Evolutionary conservation across 2,113 vertebrate genomes (phyloP).

Genomic region (Tricholaema leucomelas): DNA sequence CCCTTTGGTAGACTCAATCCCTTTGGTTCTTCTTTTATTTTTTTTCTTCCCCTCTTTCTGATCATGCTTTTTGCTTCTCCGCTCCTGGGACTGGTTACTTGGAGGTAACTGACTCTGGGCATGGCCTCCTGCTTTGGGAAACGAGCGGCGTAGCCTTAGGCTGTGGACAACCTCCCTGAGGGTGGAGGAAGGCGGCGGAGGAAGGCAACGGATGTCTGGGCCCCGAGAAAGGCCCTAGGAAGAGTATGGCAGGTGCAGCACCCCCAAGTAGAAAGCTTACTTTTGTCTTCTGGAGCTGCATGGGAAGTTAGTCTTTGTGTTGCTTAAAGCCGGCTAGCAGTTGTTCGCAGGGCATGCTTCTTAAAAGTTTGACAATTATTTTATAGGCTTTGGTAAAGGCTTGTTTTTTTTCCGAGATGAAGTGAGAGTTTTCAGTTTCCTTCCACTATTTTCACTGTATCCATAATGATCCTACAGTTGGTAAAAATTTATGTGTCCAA

Average conservation of each 20-base stretch:
- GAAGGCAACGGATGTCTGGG: too few relatives aligned
- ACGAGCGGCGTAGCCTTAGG: neutral
- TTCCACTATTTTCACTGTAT: neutral
- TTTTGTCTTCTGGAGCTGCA: too few relatives aligned
- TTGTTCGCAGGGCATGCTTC: neutral
- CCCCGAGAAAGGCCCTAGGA: neutral
- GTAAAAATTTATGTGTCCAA: fast-evolving
- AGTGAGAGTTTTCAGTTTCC: neutral
- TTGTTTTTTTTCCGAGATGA: neutral
- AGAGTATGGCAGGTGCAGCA: neutral
- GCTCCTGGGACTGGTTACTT: neutral
- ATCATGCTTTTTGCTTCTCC: fast-evolving
- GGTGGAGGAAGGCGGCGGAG: neutral
- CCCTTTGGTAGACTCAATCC: fast-evolving
- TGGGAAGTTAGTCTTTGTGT: too few relatives aligned
- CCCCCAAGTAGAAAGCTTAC: fast-evolving
- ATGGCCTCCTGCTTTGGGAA: neutral
- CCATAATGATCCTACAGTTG: fast-evolving
- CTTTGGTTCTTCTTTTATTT: fast-evolving
- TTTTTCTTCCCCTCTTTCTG: too few relatives aligned
- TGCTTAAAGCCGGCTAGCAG: too few relatives aligned
- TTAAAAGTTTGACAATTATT: neutral
- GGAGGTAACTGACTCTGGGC: neutral
- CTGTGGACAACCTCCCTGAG: neutral
- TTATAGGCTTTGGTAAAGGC: too few relatives aligned